phyloP scores from a whole-genome alignment of 37 sponge, comb jelly and placozoan species.

The Axinella damicornis region DNA sequence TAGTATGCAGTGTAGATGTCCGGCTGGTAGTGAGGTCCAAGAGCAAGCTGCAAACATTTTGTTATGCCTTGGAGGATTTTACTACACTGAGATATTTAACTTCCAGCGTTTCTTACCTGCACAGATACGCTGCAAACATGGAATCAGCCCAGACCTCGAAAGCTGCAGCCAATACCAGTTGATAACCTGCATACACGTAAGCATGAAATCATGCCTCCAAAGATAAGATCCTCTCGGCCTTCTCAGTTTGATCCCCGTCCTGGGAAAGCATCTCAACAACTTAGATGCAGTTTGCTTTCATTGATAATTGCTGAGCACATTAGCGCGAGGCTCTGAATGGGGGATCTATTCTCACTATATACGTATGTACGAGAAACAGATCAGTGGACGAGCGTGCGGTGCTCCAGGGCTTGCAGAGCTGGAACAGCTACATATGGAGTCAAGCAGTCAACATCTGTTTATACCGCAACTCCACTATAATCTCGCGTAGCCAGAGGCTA shows the following conservation, averaged over 20 bases:
- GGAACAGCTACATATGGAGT: no score
- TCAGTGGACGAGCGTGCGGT: no score
- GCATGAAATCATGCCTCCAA: conserved; percentile 2
- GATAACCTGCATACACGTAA: not conserved
- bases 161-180: conserved; percentile 27
- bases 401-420: no score
- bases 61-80: conserved; percentile 52
- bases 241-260: conserved; percentile 34
- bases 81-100: not conserved
- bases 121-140: conserved; percentile 32
- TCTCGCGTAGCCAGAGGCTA: no score
- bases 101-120: conserved; percentile 25
- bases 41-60: conserved; percentile 48
- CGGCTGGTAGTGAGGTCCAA: conserved; percentile 55
- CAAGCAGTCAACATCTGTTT: no score
- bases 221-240: not conserved
- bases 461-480: no score
- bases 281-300: no score
- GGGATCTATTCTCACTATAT: no score
- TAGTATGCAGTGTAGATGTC: conserved; percentile 65
- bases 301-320: no score
- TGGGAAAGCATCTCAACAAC: not conserved
- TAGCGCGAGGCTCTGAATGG: no score
- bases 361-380: no score
- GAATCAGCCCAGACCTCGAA: conserved; percentile 41